Evolutionary conservation across 2,113 vertebrate species (phyloP), one percentile per base, ranked within the genome.

Genomic region (Gymnocephalus cernua): DNA sequence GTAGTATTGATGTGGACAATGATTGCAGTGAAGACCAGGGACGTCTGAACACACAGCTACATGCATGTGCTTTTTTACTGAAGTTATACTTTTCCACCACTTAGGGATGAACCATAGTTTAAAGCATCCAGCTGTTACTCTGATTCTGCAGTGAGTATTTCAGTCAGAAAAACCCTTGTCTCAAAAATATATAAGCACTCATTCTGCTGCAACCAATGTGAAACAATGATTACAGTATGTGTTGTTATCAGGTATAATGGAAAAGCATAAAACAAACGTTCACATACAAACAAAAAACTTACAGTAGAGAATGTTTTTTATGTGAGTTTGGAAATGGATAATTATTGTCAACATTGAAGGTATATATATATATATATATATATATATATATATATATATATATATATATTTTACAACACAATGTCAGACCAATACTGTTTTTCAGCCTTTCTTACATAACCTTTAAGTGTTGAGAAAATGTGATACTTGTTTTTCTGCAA

Each of bases 61-160:
- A 47, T 1, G 2, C 9, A 29, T 14, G 10, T 25, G 64, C 48
- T 25, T 78, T 44, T 45, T 51, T 25, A 66, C 63, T 77, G 25
- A 78, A 53, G 25, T 32, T 32, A 14, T 64, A 41, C 23, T 66
- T 51, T 58, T 67, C 47, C 23, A 54, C 57, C 67, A 14, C 68
- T 84, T 48, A 59, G 48, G 56, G 59, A 61, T 59, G 61, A 74
- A 38, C 64, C 58, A 25, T 6, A 13, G 53, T 82, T 77, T 53
- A 69, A 35, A 69, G 29, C 71, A 35, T 79, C 73, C 57, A 70
- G 67, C 35, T 47, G 44, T 58, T 32, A 10, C 73, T 83, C 47
- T 62, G 48, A 63, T 74, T 82, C 44, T 13, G 27, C 41, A 53
- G 14, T 25, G 45, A 44, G 16, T 32, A 58, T 15, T 63, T 65